Percentiles rank a stretch among this genome's conserved stretches.
Evolutionary conservation across 2,797 vertebrate species (phyloP).

Genomic region (Acropternis orthonyx): DNA sequence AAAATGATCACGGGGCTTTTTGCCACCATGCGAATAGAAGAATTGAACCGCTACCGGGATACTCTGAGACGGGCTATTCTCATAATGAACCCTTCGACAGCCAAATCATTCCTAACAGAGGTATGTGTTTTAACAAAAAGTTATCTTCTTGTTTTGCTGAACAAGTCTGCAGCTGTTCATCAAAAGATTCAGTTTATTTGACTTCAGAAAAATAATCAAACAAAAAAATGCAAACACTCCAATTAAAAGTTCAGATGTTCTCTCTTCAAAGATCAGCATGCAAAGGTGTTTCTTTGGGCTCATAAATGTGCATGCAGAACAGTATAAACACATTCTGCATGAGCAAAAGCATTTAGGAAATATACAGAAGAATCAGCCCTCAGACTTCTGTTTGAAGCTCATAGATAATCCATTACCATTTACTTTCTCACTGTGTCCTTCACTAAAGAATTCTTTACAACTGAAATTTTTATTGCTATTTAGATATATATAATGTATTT

Average conservation of each 20-base stretch:
- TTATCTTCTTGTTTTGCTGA: neutral
- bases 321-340: neutral
- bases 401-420: neutral
- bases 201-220: neutral
- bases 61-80: slow-evolving; percentile 92
- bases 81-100: slow-evolving; percentile 93
- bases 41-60: slow-evolving; percentile 95
- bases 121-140: slow-evolving; percentile 67
- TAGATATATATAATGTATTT: neutral
- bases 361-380: neutral
- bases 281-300: neutral
- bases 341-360: neutral
- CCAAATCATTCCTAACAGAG: slow-evolving; percentile 96
- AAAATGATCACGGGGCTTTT: slow-evolving; percentile 98
- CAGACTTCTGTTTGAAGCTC: neutral
- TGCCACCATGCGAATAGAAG: slow-evolving; percentile 93
- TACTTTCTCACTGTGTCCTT: neutral
- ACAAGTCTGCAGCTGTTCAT: neutral
- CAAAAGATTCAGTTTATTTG: neutral
- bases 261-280: neutral
- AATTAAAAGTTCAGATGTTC: neutral
- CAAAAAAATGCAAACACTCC: fast-evolving
- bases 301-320: neutral
- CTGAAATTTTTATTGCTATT: neutral
- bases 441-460: neutral